phyloP scores from a whole-genome alignment of 2,113 vertebrate genomes.

The Pomatostomus ruficeps region DNA sequence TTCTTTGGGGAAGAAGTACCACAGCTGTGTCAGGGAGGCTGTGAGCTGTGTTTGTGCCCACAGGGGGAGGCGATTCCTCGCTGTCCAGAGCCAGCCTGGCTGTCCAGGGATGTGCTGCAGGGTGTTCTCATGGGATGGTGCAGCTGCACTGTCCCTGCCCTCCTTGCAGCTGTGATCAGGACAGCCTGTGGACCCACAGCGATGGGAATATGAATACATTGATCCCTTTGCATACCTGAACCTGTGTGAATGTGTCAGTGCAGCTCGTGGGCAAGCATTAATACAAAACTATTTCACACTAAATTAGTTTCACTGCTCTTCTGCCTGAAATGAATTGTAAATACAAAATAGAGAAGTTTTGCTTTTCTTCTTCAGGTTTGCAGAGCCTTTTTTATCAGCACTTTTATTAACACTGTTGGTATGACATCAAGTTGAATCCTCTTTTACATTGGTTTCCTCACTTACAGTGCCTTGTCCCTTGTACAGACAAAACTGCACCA shows the following conservation, averaged over 20 bases:
- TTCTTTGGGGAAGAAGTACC: not conserved
- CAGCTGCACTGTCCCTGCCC: not conserved
- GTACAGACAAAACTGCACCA: not conserved
- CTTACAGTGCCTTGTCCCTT: not conserved
- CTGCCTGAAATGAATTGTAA: not conserved
- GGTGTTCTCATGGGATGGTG: accelerated
- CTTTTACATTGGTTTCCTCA: not conserved
- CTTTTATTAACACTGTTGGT: not conserved
- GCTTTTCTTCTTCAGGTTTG: not conserved
- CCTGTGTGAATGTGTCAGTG: not conserved
- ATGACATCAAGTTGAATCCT: not conserved
- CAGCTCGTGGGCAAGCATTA: not conserved
- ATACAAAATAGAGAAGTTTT: not conserved
- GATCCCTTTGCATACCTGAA: not conserved
- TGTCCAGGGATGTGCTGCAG: not conserved
- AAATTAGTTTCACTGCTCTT: not conserved
- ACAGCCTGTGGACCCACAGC: not conserved
- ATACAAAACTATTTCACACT: not conserved
- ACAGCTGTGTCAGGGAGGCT: not conserved
- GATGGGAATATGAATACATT: accelerated
- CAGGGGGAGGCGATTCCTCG: accelerated
- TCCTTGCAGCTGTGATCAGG: not conserved
- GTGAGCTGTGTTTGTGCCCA: not conserved
- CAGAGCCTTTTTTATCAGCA: not conserved
- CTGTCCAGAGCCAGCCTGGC: not conserved